phyloP scores from a whole-genome alignment of 2,797 vertebrate species.

The Sebastes steindachneri region DNA sequence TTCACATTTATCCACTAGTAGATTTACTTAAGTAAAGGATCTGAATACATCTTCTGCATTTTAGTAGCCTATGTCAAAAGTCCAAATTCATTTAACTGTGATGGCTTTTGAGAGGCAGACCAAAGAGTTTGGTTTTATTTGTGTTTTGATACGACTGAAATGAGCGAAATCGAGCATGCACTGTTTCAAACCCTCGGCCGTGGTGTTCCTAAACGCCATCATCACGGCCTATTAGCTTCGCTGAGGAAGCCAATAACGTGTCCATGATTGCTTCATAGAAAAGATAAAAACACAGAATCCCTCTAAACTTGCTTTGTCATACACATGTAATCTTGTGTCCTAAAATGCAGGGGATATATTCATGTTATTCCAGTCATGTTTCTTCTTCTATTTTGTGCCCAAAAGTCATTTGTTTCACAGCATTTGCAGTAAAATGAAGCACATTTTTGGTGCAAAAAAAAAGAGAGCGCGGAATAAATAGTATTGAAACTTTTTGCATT shows the following conservation, averaged over 20 bases:
- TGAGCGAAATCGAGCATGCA: constrained; percentile 48
- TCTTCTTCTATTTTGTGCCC: constrained; percentile 4
- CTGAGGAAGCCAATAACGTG: constrained; percentile 36
- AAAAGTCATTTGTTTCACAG: constrained; percentile 44
- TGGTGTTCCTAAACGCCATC: constrained; percentile 55
- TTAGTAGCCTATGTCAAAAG: constrained; percentile 26
- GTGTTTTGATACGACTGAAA: constrained; percentile 56
- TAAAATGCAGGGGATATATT: constrained; percentile 8
- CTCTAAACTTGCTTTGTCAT: constrained; percentile 13
- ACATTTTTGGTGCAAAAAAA: background rate
- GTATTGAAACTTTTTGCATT: constrained; percentile 6
- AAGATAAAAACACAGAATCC: constrained; percentile 34
- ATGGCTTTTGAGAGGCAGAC: constrained; percentile 46
- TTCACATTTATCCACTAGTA: background rate
- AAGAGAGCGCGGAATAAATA: background rate
- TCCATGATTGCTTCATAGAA: constrained; percentile 42
- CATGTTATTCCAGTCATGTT: background rate
- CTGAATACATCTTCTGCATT: background rate
- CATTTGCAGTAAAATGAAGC: constrained; percentile 27
- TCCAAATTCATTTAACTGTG: constrained; percentile 36
- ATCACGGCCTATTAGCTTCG: constrained; percentile 60
- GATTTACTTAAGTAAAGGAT: background rate
- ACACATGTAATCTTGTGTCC: constrained; percentile 16
- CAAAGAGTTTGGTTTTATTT: constrained; percentile 56
- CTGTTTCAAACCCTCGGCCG: constrained; percentile 42